Evolutionary conservation across 2,888 invertebrate species (phyloP).

Genomic region (Uropetala carovei): DNA sequence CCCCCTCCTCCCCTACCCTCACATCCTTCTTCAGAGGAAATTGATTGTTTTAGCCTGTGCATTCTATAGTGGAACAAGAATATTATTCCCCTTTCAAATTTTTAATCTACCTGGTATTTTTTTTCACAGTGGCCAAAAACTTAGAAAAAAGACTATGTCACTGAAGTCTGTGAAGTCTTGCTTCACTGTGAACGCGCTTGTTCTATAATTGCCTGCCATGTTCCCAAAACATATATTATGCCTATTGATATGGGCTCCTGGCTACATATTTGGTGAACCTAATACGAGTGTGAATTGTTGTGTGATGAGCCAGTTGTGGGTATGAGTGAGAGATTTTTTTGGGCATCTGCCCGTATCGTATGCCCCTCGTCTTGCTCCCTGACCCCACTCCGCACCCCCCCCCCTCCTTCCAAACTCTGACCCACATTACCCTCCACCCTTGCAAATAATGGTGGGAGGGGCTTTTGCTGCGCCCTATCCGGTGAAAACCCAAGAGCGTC

Average conservation of each 20-base stretch:
- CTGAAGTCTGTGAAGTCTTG: constrained; percentile 58
- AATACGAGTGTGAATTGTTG: constrained; percentile 56
- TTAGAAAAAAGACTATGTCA: constrained; percentile 43
- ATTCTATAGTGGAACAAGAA: constrained; percentile 54
- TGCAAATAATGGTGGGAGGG: constrained; percentile 64
- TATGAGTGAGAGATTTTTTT: constrained; percentile 48
- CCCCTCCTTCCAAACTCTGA: constrained; percentile 46
- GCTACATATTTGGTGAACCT: constrained; percentile 60
- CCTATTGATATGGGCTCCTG: constrained; percentile 57
- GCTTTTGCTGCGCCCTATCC: constrained; percentile 63
- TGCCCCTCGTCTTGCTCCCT: constrained; percentile 47
- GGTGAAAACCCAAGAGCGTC: constrained; percentile 61
- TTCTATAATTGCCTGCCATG: constrained; percentile 62
- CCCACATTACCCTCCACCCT: constrained; percentile 53
- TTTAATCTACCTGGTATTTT: constrained; percentile 55
- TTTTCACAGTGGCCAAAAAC: constrained; percentile 34
- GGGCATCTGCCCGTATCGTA: constrained; percentile 45
- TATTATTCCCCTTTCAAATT: constrained; percentile 44
- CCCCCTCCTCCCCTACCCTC: constrained; percentile 37
- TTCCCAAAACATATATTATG: constrained; percentile 57
- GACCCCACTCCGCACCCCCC: constrained; percentile 22
- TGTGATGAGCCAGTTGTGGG: constrained; percentile 35
- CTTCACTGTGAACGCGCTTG: constrained; percentile 57
- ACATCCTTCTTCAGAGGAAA: constrained; percentile 47
- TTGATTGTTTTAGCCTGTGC: constrained; percentile 56